Conservation (phyloP, 2,888 invertebrate genomes). For the Hypolimnas misippus region DNA sequence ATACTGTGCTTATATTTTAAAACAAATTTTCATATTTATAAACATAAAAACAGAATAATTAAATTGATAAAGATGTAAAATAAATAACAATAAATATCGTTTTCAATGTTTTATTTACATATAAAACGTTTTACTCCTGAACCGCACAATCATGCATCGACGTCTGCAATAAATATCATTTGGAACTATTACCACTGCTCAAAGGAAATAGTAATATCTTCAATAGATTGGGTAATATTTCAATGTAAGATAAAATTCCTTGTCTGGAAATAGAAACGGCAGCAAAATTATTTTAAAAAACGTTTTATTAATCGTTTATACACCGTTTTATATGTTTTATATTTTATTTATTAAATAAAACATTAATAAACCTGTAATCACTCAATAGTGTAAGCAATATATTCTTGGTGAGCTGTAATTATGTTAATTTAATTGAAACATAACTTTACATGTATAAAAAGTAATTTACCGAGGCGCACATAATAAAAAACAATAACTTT, state of each 20-base stretch:
- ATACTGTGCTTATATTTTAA: too few species aligned
- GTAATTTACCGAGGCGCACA: neutral
- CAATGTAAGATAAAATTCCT: conserved; percentile 18
- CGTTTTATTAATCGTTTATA: conserved; percentile 4
- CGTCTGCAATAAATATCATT: conserved; percentile 21
- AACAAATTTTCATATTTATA: too few species aligned
- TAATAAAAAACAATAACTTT: neutral
- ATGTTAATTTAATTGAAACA: neutral
- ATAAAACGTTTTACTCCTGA: conserved; percentile 10
- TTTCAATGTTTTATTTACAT: conserved; percentile 10
- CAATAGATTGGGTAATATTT: conserved; percentile 23
- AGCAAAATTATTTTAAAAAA: conserved; percentile 6
- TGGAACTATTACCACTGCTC: conserved; percentile 17
- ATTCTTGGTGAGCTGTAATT: neutral
- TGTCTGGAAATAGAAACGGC: conserved; percentile 15
- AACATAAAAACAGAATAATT: neutral
- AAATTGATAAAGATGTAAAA: conserved; percentile 5
- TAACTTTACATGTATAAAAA: neutral
- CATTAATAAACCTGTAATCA: neutral
- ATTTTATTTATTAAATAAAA: neutral
- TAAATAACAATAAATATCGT: conserved; percentile 9
- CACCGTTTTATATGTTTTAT: neutral
- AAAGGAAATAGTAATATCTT: conserved; percentile 23
- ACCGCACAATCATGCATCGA: conserved; percentile 12
- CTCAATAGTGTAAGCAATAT: neutral